Conservation (phyloP, 1,140 invertebrate species). For the Aphidius ervi region DNA sequence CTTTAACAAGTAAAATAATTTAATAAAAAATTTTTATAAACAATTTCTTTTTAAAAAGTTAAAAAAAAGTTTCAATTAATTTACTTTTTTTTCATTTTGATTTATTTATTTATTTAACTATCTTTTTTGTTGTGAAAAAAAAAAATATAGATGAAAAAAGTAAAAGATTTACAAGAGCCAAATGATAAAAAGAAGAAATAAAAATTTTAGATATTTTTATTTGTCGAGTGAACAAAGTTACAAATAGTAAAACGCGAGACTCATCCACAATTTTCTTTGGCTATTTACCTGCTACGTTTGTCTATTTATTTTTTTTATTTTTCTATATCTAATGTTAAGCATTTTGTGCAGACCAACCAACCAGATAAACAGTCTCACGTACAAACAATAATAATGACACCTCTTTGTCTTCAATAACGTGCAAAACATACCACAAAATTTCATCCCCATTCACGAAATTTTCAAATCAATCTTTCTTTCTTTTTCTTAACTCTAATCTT, state of each 20-base stretch:
- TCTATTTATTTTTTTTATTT: neutral
- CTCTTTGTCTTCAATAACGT: constrained; percentile 28
- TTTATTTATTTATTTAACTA: too few species aligned
- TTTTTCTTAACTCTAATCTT: constrained; percentile 3
- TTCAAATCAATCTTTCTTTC: constrained; percentile 24
- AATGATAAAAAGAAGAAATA: too few species aligned
- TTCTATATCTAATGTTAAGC: neutral
- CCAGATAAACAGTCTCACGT: constrained; percentile 30
- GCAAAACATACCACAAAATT: constrained; percentile 38
- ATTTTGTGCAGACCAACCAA: neutral
- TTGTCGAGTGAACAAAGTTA: constrained; percentile 50
- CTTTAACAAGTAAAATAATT: too few species aligned
- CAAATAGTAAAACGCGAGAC: constrained; percentile 49
- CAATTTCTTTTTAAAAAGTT: too few species aligned
- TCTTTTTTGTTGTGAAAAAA: too few species aligned
- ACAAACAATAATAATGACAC: constrained; percentile 36
- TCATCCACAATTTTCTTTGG: constrained; percentile 37
- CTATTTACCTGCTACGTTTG: too few species aligned
- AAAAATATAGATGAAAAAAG: constrained; percentile 16
- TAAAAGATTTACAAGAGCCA: constrained; percentile 31
- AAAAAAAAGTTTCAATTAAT: too few species aligned
- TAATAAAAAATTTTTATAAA: too few species aligned
- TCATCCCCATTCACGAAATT: constrained; percentile 17
- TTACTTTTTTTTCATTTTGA: too few species aligned
- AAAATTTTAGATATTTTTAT: constrained; percentile 19